phyloP scores from a whole-genome alignment of 2,797 vertebrate species.

The Microhierax caerulescens region DNA sequence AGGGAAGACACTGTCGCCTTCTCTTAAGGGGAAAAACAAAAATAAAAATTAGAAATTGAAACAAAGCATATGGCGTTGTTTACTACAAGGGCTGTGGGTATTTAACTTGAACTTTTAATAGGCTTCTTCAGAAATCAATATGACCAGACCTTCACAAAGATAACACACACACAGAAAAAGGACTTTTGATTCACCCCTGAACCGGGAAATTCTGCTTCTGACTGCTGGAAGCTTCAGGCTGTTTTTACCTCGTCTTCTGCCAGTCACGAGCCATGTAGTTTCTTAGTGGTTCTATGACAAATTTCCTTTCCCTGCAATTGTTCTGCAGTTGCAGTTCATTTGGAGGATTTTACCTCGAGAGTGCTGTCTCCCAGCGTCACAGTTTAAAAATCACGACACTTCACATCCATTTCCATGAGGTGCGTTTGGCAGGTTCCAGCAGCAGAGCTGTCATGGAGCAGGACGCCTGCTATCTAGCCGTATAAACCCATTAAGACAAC shows the following conservation, averaged over 20 bases:
- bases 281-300: constrained; percentile 27
- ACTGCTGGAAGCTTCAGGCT: background rate
- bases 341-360: constrained; percentile 57
- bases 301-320: constrained; percentile 50
- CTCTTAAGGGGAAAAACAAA: background rate
- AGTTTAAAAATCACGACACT: constrained; percentile 51
- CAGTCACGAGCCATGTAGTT: constrained; percentile 54
- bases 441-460: constrained; percentile 58
- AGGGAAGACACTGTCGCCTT: background rate
- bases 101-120: background rate
- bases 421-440: constrained; percentile 31
- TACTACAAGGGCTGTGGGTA: background rate
- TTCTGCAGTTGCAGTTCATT: constrained; percentile 56
- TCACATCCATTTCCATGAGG: constrained; percentile 59
- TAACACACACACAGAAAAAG: background rate
- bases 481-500: constrained; percentile 60
- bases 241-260: constrained; percentile 54
- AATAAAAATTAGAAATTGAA: background rate
- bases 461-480: constrained; percentile 32
- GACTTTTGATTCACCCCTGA: background rate
- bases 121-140: background rate
- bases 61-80: background rate
- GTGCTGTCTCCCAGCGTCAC: constrained; percentile 33
- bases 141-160: background rate
- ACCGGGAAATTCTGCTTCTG: background rate